Conservation (phyloP, 2,888 invertebrate species). For the Platyscelio sp. region DNA sequence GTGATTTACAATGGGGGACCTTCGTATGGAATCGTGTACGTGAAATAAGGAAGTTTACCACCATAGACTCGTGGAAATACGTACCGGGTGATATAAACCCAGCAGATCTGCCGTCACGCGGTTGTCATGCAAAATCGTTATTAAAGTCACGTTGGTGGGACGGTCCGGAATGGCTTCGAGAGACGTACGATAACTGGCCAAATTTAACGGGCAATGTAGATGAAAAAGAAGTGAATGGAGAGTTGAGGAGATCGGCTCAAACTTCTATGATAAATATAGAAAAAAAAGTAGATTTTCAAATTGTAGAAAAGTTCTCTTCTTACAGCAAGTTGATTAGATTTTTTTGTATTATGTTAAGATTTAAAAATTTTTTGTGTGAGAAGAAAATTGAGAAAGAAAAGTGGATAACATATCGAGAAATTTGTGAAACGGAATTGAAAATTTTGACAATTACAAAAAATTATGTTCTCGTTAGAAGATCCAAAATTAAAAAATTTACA, state of each 20-base stretch:
- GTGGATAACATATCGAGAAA: conserved; percentile 31
- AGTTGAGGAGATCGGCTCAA: conserved; percentile 20
- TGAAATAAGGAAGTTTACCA: conserved; percentile 74
- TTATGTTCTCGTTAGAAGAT: conserved; percentile 34
- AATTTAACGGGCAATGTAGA: background rate
- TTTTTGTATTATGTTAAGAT: conserved; percentile 35
- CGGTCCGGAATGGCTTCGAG: conserved; percentile 76
- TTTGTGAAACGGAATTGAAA: conserved; percentile 18
- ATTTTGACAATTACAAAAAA: conserved; percentile 35
- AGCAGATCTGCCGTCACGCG: conserved; percentile 80
- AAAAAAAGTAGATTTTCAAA: too few species aligned
- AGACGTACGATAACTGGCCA: background rate
- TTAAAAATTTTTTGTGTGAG: conserved; percentile 24
- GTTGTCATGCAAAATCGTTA: conserved; percentile 75
- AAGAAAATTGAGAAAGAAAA: background rate
- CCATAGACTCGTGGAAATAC: conserved; percentile 72
- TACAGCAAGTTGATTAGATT: conserved; percentile 48
- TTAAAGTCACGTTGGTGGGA: conserved; percentile 78
- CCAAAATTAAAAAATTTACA: conserved; percentile 20
- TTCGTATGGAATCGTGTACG: conserved; percentile 76
- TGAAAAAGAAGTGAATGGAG: conserved; percentile 31
- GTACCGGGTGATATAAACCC: conserved; percentile 78
- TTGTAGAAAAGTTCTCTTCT: conserved; percentile 14
- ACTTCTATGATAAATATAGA: too few species aligned
- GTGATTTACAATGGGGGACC: conserved; percentile 72